A percentile compares a stretch with the other conserved stretches of the same genome.
Conservation (phyloP, 1,140 invertebrate genomes). For the Bombus pyrosoma region DNA sequence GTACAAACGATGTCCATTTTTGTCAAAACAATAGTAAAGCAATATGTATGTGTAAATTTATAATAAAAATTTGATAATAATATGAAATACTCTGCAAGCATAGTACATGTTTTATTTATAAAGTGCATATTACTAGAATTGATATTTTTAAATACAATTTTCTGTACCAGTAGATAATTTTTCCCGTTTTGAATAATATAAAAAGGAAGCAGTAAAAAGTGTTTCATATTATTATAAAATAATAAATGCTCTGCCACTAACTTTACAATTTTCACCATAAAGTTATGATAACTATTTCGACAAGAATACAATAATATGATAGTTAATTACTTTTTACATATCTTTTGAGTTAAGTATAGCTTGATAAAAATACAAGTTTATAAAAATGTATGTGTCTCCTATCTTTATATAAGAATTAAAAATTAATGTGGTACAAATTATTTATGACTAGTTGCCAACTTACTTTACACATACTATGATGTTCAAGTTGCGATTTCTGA, state of each 20-base stretch:
- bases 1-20: constrained; percentile 37
- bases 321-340: constrained; percentile 27
- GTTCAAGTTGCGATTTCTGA: not conserved
- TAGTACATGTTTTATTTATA: constrained; percentile 39
- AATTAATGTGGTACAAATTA: constrained; percentile 19
- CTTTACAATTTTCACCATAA: constrained; percentile 32
- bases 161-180: not conserved
- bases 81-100: constrained; percentile 30
- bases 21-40: constrained; percentile 37
- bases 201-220: not conserved
- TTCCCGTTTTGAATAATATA: not conserved
- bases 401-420: constrained; percentile 26
- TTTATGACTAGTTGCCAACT: constrained; percentile 4
- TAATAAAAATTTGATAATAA: constrained; percentile 49
- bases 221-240: constrained; percentile 32
- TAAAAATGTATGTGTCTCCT: constrained; percentile 32
- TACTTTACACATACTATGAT: constrained; percentile 4
- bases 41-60: constrained; percentile 47
- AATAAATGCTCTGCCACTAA: constrained; percentile 32
- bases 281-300: constrained; percentile 14
- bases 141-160: constrained; percentile 9
- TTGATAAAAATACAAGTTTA: constrained; percentile 22
- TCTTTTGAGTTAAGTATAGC: constrained; percentile 1
- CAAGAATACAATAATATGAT: constrained; percentile 11
- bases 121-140: constrained; percentile 33